Percentiles rank a stretch among this genome's conserved stretches.
Evolutionary conservation across 2,888 invertebrate genomes (phyloP).

Genomic region (Eupelmus urozonus): DNA sequence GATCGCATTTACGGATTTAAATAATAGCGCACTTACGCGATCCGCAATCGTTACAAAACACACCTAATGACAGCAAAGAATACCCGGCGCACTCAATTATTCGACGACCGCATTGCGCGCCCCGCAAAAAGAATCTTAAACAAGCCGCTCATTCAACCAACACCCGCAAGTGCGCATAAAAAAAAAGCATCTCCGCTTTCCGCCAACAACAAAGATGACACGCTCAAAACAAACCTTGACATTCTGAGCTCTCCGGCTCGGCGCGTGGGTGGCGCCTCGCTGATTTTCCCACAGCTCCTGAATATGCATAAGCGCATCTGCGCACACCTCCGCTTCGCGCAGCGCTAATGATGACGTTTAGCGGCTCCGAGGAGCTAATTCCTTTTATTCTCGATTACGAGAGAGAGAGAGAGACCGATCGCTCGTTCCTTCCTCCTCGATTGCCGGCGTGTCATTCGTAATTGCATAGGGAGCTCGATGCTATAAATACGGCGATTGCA

Average conservation of each 20-base stretch:
- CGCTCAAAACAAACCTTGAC: slow-evolving; percentile 46
- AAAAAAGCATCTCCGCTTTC: slow-evolving; percentile 4
- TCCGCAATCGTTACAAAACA: too few species aligned
- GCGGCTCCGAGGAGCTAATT: neutral
- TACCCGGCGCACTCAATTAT: too few species aligned
- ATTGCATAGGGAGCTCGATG: neutral
- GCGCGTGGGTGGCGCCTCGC: slow-evolving; percentile 18
- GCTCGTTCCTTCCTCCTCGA: neutral
- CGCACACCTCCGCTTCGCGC: slow-evolving; percentile 19
- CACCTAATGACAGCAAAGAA: too few species aligned
- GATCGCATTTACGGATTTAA: too few species aligned
- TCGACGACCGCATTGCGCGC: too few species aligned
- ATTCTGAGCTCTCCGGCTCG: slow-evolving; percentile 19
- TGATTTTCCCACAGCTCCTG: slow-evolving; percentile 37
- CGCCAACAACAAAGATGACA: slow-evolving; percentile 26
- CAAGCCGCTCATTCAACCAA: too few species aligned
- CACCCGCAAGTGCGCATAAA: neutral
- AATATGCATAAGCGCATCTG: slow-evolving; percentile 27
- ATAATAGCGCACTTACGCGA: too few species aligned
- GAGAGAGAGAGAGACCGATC: too few species aligned
- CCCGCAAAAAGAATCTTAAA: too few species aligned
- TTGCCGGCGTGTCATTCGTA: neutral
- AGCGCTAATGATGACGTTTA: slow-evolving; percentile 18
- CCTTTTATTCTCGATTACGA: slow-evolving; percentile 4
- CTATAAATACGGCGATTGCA: slow-evolving; percentile 8